Base-by-base conservation (phyloP, 2,888 invertebrate genomes). In the Microplitis manilae region DNA sequence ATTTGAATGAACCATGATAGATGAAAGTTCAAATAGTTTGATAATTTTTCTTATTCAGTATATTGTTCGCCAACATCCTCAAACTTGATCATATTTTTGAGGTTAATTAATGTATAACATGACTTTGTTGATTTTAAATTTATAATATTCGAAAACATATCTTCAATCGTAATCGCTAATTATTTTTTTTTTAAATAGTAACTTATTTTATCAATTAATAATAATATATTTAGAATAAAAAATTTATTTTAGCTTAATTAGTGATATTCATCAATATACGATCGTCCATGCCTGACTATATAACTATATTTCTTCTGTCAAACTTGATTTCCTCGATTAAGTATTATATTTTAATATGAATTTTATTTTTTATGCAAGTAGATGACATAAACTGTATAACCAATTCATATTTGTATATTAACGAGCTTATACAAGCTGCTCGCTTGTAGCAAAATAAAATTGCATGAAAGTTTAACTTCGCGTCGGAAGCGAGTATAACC, bases 401-500 rank as follows among this genome's bases (percentile, higher is more conserved):
- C 30, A 13, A 65, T 13, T 7, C 20, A 65, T 30, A 30, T 17
- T 6, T 9, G 20, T 65, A 30, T 65, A 38, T 68, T 65, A 38
- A 64, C 5, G 5, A 9, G 30, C 30, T 65, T 30, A 13, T 13
- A 65, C 65, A 65, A 65, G 13, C 65, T 8, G 30, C 30, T 65
- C 30, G 65, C 2, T 30, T 39, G 6, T 15, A 17, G 61, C 61
- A 61, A 9, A n/a, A 71, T 61, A 39, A 61, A 71, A 40, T 71
- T 71, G 39, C 5, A 71, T 71, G 13, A 61, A 71, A n/a, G n/a
- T 68, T 17, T n/a, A 68, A 2, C 15, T 71, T 13, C 38, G n/a
- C 40, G 39, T 60, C 68, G 65, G 67, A 70, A 41, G 38, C 64
- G 74, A 61, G 50, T 13, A 60, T 38, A 69, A 61, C 13, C 68